Percentiles rank a stretch among this genome's conserved stretches.
Evolutionary conservation across 2,113 vertebrate genomes (phyloP).

Genomic region (Archilochus colubris): DNA sequence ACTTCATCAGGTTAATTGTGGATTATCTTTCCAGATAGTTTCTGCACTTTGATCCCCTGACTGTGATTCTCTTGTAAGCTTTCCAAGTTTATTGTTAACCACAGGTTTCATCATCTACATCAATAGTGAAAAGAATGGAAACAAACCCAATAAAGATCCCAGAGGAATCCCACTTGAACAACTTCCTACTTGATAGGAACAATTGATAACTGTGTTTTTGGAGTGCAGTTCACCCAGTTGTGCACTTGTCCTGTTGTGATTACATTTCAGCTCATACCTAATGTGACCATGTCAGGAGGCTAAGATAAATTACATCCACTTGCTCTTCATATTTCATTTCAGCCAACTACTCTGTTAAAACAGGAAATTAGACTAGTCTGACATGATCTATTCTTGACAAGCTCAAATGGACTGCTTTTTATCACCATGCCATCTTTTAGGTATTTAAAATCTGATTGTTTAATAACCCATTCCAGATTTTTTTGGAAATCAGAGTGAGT

Average conservation of each 20-base stretch:
- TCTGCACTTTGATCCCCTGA: constrained; percentile 2
- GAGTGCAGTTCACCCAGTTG: background rate
- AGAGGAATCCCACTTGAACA: constrained; percentile 16
- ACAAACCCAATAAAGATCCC: constrained; percentile 14
- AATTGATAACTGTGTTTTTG: constrained; percentile 26
- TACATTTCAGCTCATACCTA: background rate
- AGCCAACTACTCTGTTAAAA: background rate
- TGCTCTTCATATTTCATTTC: background rate
- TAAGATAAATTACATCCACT: constrained; percentile 7
- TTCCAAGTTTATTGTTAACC: constrained; percentile 17
- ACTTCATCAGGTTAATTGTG: background rate
- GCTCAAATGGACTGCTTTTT: constrained; percentile 43
- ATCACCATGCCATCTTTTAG: constrained; percentile 1
- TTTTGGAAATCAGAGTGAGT: constrained; percentile 18
- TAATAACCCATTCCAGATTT: constrained; percentile 57
- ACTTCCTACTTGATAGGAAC: constrained; percentile 57
- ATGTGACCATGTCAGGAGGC: background rate
- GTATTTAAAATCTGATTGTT: constrained; percentile 24
- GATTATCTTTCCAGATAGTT: background rate
- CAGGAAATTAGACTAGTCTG: background rate
- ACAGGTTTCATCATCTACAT: constrained; percentile 20
- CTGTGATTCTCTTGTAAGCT: background rate
- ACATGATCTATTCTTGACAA: constrained; percentile 25
- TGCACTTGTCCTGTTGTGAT: background rate
- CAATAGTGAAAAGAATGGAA: constrained; percentile 46